phyloP scores from a whole-genome alignment of 2,113 vertebrate species.

The Bucco capensis region DNA sequence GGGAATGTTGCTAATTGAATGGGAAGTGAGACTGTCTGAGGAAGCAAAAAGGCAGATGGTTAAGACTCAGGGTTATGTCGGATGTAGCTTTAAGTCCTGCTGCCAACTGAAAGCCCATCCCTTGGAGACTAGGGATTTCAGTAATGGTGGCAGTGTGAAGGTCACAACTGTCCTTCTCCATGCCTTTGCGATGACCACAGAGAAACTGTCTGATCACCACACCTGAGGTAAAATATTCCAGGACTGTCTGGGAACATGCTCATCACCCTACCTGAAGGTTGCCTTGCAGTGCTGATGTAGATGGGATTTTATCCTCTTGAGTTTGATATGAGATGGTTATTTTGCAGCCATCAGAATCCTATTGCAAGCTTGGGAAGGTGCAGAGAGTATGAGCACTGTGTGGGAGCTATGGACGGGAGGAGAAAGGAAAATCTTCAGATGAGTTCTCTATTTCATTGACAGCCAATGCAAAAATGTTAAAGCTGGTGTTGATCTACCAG shows the following conservation, averaged over 20 bases:
- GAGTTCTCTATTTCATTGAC: background rate
- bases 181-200: background rate
- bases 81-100: background rate
- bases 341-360: background rate
- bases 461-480: background rate
- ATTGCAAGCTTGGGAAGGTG: background rate
- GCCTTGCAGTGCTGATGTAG: background rate
- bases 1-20: background rate
- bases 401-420: background rate
- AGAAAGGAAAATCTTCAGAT: background rate
- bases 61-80: background rate
- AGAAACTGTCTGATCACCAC: background rate
- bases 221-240: background rate
- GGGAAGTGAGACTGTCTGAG: background rate
- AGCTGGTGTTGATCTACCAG: background rate
- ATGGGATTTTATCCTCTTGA: background rate
- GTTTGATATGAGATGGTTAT: background rate
- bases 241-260: background rate
- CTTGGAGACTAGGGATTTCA: background rate
- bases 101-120: background rate
- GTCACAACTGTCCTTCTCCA: background rate
- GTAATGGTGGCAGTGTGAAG: background rate
- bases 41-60: conserved; percentile 26
- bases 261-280: background rate
- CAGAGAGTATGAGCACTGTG: background rate